phyloP scores from a whole-genome alignment of 2,797 vertebrate species.

The Danio tinwini region DNA sequence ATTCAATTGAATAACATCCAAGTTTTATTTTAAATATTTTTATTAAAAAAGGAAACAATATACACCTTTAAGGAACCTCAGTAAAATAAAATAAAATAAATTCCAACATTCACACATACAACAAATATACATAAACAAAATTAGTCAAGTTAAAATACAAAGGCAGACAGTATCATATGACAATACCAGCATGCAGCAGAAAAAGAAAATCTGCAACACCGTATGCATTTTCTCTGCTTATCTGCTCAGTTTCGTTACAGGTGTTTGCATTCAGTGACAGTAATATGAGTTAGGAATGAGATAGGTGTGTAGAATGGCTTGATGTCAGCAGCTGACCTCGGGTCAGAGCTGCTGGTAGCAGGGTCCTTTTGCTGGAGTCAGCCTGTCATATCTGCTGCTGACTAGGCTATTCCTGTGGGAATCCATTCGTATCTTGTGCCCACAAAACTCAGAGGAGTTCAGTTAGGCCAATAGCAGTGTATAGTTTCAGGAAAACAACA shows the following conservation, averaged over 20 bases:
- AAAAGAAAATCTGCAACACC: constrained; percentile 41
- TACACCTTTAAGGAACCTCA: constrained; percentile 17
- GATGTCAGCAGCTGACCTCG: constrained; percentile 75
- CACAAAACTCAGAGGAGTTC: constrained; percentile 68
- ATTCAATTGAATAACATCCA: constrained; percentile 11
- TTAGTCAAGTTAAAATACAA: constrained; percentile 64
- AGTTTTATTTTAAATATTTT: constrained; percentile 20
- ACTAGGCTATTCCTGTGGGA: constrained; percentile 82
- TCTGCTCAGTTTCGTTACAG: constrained; percentile 39
- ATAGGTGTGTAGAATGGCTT: constrained; percentile 64
- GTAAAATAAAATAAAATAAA: constrained; percentile 30
- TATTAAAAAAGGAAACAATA: constrained; percentile 10
- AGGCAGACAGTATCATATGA: constrained; percentile 66
- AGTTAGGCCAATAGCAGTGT: constrained; percentile 61
- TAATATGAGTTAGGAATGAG: constrained; percentile 60
- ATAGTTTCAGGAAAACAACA: constrained; percentile 48
- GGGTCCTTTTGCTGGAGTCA: constrained; percentile 68
- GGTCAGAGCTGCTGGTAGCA: constrained; percentile 68
- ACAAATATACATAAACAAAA: constrained; percentile 48
- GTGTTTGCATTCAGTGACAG: constrained; percentile 63
- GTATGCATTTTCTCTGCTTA: constrained; percentile 35
- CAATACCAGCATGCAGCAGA: constrained; percentile 52
- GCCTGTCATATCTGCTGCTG: constrained; percentile 63
- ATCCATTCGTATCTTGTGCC: constrained; percentile 72
- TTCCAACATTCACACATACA: constrained; percentile 32